Percentiles rank a stretch among this genome's conserved stretches.
Conservation (phyloP, 2,113 vertebrate genomes). For the Procavia capensis region DNA sequence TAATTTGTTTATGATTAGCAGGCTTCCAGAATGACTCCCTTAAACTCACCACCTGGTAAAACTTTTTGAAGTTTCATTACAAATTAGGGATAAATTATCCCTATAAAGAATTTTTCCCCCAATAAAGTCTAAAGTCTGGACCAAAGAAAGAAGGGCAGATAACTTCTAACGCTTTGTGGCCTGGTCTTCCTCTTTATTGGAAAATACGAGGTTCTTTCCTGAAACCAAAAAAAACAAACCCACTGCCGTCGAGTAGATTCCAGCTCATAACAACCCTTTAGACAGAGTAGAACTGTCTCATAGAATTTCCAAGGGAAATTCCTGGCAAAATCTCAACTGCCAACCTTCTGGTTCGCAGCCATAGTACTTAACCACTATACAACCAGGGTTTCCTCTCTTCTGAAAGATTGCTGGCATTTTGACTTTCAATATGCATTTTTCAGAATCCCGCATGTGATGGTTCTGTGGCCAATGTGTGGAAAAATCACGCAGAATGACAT, state of each 20-base stretch:
- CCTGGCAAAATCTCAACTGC: too few relatives aligned
- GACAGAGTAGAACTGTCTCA: too few relatives aligned
- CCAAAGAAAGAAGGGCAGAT: background rate
- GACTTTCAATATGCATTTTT: background rate
- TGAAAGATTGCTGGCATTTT: background rate
- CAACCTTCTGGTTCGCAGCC: too few relatives aligned
- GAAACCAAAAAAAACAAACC: too few relatives aligned
- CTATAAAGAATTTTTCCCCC: background rate
- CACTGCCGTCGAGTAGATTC: too few relatives aligned
- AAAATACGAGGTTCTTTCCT: background rate
- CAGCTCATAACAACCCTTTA: too few relatives aligned
- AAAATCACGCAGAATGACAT: background rate
- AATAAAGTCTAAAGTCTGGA: background rate
- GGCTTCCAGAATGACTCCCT: background rate
- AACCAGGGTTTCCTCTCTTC: too few relatives aligned
- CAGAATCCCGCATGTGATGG: background rate
- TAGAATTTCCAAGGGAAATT: too few relatives aligned
- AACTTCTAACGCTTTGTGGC: background rate
- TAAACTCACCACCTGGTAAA: background rate
- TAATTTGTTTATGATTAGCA: conserved; percentile 33
- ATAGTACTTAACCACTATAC: too few relatives aligned
- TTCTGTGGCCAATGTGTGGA: background rate
- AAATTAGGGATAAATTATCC: background rate
- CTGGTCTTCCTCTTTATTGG: background rate
- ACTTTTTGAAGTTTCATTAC: background rate